Evolutionary conservation across 1,140 invertebrate species (phyloP).

Genomic region (Neodiprion pinetum): DNA sequence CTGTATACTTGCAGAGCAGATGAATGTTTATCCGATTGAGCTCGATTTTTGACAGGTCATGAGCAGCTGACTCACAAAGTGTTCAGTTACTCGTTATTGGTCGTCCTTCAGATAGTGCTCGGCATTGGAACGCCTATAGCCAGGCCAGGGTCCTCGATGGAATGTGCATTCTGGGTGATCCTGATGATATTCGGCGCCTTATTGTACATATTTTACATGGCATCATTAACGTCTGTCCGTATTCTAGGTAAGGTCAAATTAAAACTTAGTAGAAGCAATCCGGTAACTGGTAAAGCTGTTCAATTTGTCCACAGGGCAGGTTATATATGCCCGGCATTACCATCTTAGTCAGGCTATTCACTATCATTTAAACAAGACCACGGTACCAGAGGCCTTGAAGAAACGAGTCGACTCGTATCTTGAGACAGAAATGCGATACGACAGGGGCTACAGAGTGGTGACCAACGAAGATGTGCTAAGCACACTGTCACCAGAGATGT

Average conservation of each 20-base stretch:
- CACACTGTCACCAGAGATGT: neutral
- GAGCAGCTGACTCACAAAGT: neutral
- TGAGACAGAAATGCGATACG: neutral
- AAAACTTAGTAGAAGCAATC: too few species aligned
- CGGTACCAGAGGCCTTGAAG: neutral
- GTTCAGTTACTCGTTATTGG: neutral
- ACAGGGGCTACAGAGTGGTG: slow-evolving; percentile 1
- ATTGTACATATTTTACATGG: neutral
- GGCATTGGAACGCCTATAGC: neutral
- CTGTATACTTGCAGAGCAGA: neutral
- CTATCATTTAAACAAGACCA: slow-evolving; percentile 7
- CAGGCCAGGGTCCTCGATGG: neutral
- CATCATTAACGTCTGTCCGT: neutral
- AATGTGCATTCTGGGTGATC: neutral
- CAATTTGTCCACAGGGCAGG: neutral
- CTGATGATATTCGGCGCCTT: neutral
- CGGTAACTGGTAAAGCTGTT: too few species aligned
- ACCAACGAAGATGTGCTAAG: neutral
- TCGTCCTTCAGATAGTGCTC: slow-evolving; percentile 1
- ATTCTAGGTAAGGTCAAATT: neutral
- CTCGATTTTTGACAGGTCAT: neutral
- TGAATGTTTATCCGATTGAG: neutral
- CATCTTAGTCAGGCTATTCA: neutral
- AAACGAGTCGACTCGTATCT: neutral
- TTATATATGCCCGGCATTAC: neutral